These are phyloP conservation scores for Cyprichromis sp. DNA, from an alignment of 2,113 vertebrate genomes.

Conservation along the genomic window DNA sequence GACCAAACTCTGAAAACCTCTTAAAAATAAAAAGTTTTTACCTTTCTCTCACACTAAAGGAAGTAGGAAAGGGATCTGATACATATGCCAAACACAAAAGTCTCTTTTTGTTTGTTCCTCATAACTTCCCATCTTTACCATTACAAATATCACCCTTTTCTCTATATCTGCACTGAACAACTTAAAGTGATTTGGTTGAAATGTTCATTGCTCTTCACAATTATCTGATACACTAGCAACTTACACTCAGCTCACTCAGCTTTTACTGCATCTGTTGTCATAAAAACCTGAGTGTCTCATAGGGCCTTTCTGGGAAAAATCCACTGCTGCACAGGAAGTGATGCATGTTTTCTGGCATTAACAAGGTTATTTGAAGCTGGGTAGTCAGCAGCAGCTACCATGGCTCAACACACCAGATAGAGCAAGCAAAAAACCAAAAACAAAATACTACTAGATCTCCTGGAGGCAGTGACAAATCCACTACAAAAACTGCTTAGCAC, in stretches of 20 bases:
- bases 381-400: background rate
- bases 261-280: background rate
- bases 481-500: background rate
- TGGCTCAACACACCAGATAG: background rate
- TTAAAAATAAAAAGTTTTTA: rapidly evolving
- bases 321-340: slow-evolving; percentile 23
- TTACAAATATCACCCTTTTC: background rate
- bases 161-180: background rate
- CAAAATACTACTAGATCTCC: background rate
- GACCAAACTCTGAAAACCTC: background rate
- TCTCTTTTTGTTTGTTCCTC: background rate
- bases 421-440: background rate
- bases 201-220: background rate
- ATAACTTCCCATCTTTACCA: background rate
- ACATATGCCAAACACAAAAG: background rate
- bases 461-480: background rate
- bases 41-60: background rate
- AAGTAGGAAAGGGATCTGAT: background rate
- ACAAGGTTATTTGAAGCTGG: background rate
- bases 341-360: slow-evolving; percentile 14
- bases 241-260: background rate
- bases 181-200: background rate
- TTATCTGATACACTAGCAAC: background rate
- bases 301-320: background rate
- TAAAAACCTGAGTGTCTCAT: background rate